Percentiles rank a stretch among this genome's conserved stretches.
Conservation (phyloP, 2,113 vertebrate species). For the Suricata suricatta region DNA sequence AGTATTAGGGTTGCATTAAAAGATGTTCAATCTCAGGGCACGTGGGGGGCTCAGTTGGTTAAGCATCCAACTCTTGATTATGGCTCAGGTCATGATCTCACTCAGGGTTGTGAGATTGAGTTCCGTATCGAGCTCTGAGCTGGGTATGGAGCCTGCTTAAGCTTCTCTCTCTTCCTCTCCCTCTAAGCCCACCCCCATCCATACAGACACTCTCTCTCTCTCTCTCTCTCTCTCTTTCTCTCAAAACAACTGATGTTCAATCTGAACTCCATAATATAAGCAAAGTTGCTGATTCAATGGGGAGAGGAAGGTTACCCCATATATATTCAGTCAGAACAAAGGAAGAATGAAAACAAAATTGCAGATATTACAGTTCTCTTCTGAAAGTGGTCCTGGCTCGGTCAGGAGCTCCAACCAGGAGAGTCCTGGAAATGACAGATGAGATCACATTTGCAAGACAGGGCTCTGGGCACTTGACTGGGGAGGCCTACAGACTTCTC, state of each 20-base stretch:
- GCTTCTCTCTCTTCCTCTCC: no score
- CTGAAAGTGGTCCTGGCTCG: background rate
- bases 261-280: background rate
- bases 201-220: no score
- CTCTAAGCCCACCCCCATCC: no score
- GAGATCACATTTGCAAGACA: background rate
- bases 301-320: background rate
- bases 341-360: background rate
- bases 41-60: no score
- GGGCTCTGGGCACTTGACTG: background rate
- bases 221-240: no score
- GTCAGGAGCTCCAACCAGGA: background rate
- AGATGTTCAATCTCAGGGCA: background rate
- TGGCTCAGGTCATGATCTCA: no score
- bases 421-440: background rate
- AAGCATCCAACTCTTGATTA: no score
- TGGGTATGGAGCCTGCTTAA: no score
- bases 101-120: no score
- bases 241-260: background rate
- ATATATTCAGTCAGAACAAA: background rate
- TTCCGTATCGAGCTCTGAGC: no score
- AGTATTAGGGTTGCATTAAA: background rate
- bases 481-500: background rate
- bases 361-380: background rate
- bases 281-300: background rate